Evolutionary conservation across 2,888 invertebrate species (phyloP).

Genomic region (Trileptium ribeirensis): DNA sequence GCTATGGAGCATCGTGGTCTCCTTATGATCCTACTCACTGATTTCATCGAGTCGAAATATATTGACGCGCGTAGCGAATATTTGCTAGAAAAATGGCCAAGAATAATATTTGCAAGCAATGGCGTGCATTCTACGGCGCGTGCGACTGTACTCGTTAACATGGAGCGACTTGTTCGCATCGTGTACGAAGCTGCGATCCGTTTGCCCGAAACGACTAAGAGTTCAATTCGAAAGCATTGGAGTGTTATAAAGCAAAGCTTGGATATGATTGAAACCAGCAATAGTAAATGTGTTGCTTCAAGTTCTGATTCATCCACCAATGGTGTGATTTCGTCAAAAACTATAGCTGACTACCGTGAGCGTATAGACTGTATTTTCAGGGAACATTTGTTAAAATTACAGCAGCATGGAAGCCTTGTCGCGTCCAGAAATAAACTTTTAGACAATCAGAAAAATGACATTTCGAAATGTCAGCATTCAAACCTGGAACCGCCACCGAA

Average conservation of each 20-base stretch:
- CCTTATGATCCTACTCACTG: not conserved
- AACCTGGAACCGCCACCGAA: conserved; percentile 51
- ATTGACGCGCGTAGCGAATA: not conserved
- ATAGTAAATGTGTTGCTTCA: too few relatives aligned
- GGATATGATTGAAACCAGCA: not conserved
- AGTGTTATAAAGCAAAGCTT: not conserved
- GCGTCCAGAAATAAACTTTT: too few relatives aligned
- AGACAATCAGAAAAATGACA: too few relatives aligned
- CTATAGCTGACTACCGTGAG: not conserved
- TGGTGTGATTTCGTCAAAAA: not conserved
- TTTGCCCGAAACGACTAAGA: not conserved
- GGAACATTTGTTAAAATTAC: not conserved
- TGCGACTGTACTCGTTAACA: not conserved
- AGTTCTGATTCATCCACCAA: too few relatives aligned
- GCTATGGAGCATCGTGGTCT: not conserved
- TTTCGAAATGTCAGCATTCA: not conserved
- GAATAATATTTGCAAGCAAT: not conserved
- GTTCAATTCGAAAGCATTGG: not conserved
- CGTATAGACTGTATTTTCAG: not conserved
- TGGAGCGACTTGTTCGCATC: not conserved
- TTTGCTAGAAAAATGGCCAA: not conserved
- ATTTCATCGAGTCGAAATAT: not conserved
- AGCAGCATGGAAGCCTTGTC: too few relatives aligned
- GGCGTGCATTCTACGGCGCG: not conserved
- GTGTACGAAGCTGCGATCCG: not conserved